Evolutionary conservation across 2,113 vertebrate species (phyloP).

Genomic region (Piprites chloris): DNA sequence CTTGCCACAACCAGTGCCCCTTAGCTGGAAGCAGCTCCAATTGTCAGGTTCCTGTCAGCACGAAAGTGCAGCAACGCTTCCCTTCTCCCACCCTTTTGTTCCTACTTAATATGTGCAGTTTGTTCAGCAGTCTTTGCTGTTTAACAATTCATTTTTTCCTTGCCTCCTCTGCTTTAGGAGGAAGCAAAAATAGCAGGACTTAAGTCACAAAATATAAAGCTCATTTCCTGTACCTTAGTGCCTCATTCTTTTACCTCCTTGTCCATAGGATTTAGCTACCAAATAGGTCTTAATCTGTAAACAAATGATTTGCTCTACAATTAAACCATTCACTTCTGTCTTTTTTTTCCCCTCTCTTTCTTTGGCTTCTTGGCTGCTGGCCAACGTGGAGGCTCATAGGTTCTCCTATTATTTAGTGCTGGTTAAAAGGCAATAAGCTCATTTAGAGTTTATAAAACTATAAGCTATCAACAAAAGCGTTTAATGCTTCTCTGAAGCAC

Average conservation of each 20-base stretch:
- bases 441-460: conserved; percentile 79
- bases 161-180: neutral
- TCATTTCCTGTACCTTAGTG: conserved; percentile 64
- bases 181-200: conserved; percentile 44
- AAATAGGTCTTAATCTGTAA: conserved; percentile 78
- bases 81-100: conserved; percentile 53
- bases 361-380: conserved; percentile 67
- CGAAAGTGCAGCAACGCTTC: neutral
- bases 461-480: conserved; percentile 73
- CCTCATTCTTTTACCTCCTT: conserved; percentile 64
- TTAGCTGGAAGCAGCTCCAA: conserved; percentile 35
- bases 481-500: conserved; percentile 67
- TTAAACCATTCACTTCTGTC: conserved; percentile 69
- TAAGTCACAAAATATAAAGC: conserved; percentile 60
- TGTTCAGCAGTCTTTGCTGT: conserved; percentile 40
- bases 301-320: conserved; percentile 79
- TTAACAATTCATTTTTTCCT: conserved; percentile 56
- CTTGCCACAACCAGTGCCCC: conserved; percentile 28
- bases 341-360: neutral
- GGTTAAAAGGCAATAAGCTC: conserved; percentile 81
- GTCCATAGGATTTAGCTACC: conserved; percentile 70
- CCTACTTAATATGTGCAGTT: conserved; percentile 25
- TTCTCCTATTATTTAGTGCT: conserved; percentile 74
- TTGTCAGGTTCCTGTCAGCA: conserved; percentile 52
- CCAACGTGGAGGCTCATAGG: conserved; percentile 69